Conservation (phyloP, 2,888 invertebrate genomes). For the Coremacera marginata region DNA sequence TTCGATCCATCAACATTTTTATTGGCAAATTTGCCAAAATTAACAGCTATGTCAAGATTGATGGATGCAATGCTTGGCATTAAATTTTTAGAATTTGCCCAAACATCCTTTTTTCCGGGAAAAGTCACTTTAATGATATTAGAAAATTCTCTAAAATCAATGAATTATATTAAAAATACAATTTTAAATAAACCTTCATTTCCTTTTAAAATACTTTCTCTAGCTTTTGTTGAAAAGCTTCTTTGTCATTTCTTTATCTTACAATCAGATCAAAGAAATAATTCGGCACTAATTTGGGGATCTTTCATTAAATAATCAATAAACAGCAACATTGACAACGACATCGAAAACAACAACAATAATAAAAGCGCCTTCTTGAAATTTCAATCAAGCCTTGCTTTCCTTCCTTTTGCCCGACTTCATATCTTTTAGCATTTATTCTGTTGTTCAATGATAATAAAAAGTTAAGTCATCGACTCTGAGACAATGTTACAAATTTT, state of each 20-base stretch:
- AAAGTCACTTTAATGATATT: not conserved
- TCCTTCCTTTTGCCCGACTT: not conserved
- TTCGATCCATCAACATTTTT: constrained; percentile 15
- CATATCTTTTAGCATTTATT: too few species aligned
- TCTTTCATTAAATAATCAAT: constrained; percentile 34
- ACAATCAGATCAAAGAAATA: constrained; percentile 17
- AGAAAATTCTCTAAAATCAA: not conserved
- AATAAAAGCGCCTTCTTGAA: constrained; percentile 1
- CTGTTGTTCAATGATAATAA: too few species aligned
- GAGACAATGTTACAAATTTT: constrained; percentile 52
- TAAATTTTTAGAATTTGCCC: constrained; percentile 16
- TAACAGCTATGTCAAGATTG: constrained; percentile 30
- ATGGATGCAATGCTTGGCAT: constrained; percentile 25
- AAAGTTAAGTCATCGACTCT: constrained; percentile 28
- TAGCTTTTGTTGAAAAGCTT: not conserved
- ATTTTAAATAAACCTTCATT: not conserved
- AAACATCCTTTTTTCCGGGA: not conserved
- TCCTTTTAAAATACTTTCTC: not conserved
- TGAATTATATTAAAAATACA: not conserved
- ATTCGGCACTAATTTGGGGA: constrained; percentile 20
- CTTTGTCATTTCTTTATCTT: not conserved
- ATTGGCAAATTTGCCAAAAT: constrained; percentile 25
- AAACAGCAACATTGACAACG: not conserved
- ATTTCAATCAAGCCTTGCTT: not conserved
- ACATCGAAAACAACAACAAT: not conserved